These are phyloP conservation scores for Ophion obscuratus DNA, from an alignment of 2,888 invertebrate species.

Conservation along the genomic window DNA sequence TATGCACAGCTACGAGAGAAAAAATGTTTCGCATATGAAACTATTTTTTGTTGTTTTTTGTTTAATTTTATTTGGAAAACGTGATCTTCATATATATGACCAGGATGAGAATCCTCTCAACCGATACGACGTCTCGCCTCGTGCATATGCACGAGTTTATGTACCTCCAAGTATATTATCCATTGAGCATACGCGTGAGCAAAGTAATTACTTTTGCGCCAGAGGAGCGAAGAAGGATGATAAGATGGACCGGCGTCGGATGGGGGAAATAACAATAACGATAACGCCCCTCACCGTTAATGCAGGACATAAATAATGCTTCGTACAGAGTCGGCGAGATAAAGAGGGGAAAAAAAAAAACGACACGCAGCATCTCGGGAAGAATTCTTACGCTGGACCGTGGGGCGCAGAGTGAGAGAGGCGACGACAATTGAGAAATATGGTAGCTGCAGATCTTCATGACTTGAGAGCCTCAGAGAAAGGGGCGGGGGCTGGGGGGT, in stretches of 20 bases:
- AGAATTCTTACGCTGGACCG: slow-evolving; percentile 19
- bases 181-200: not conserved
- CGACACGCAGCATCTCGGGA: slow-evolving; percentile 3
- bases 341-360: not conserved
- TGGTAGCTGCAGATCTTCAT: slow-evolving; percentile 54
- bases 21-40: too few relatives aligned
- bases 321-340: slow-evolving; percentile 13
- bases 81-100: not conserved
- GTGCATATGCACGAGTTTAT: not conserved
- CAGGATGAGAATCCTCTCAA: not conserved
- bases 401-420: slow-evolving; percentile 12
- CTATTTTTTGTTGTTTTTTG: not conserved
- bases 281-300: slow-evolving; percentile 57
- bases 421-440: slow-evolving; percentile 60
- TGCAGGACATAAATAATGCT: slow-evolving; percentile 62
- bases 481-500: not conserved
- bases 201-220: slow-evolving; percentile 36
- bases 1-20: too few relatives aligned
- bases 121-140: not conserved
- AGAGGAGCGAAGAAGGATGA: not conserved
- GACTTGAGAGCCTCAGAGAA: slow-evolving; percentile 40
- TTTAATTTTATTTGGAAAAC: not conserved
- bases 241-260: slow-evolving; percentile 3
- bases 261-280: slow-evolving; percentile 62
- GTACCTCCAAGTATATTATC: not conserved